Percentiles rank a stretch among this genome's conserved stretches.
Conservation (phyloP, 1,140 invertebrate genomes). For the Drosophila quadrilineata region DNA sequence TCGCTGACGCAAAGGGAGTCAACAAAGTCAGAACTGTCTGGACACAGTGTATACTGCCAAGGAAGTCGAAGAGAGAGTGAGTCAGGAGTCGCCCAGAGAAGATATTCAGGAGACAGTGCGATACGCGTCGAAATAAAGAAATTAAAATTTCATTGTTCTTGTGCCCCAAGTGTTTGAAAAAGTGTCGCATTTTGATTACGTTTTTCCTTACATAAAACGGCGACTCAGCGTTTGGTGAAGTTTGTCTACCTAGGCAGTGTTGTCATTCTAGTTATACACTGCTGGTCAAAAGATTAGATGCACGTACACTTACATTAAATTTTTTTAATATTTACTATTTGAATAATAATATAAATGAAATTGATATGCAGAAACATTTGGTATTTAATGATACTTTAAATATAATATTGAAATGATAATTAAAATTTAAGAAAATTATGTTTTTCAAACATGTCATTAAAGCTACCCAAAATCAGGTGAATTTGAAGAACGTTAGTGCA, state of each 20-base stretch:
- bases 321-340: too few species aligned
- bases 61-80: not conserved
- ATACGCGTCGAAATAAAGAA: conserved; percentile 69
- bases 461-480: too few species aligned
- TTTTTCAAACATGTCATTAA: too few species aligned
- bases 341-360: too few species aligned
- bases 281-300: too few species aligned
- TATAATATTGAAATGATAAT: too few species aligned
- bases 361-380: too few species aligned
- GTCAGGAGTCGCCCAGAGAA: not conserved
- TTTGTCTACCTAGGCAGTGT: conserved; percentile 37
- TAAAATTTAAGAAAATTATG: too few species aligned
- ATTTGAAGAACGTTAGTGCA: too few species aligned
- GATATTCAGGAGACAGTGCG: not conserved
- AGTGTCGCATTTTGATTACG: conserved; percentile 77
- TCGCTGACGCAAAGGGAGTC: not conserved
- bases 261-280: too few species aligned
- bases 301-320: too few species aligned
- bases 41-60: not conserved
- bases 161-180: conserved; percentile 72
- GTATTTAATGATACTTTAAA: too few species aligned
- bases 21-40: not conserved
- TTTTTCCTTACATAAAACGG: conserved; percentile 70
- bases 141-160: conserved; percentile 74
- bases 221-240: conserved; percentile 51